A percentile compares a stretch with the other conserved stretches of the same genome.
Evolutionary conservation across 1,140 invertebrate species (phyloP).

Genomic region (Eulimnadia texana): DNA sequence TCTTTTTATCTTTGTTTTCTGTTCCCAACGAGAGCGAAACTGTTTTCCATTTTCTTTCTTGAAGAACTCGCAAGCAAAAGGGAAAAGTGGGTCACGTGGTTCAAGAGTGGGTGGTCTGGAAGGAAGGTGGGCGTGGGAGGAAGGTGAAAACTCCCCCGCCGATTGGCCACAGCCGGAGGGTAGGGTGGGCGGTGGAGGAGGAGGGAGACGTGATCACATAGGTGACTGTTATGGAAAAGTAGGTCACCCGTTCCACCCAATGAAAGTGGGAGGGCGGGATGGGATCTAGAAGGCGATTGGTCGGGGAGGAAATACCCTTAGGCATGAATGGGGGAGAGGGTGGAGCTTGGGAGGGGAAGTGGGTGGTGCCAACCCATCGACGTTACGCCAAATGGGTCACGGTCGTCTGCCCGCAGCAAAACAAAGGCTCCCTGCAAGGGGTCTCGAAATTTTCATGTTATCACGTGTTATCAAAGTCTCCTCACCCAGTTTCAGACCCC

Average conservation of each 20-base stretch:
- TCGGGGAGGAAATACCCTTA: too few species aligned
- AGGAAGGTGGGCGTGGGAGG: neutral
- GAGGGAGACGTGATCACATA: neutral
- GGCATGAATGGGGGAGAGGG: neutral
- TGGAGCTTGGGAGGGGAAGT: neutral
- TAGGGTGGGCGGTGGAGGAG: neutral
- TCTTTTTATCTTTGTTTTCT: too few species aligned
- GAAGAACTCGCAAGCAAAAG: too few species aligned
- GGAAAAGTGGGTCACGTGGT: neutral
- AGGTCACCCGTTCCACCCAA: slow-evolving; percentile 1
- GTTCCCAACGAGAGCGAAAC: neutral
- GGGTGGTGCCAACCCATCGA: neutral
- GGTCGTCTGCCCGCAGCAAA: neutral
- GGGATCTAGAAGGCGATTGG: too few species aligned
- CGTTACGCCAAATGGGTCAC: slow-evolving; percentile 9
- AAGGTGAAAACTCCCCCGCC: neutral
- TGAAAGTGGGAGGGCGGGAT: too few species aligned
- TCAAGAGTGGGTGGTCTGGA: neutral
- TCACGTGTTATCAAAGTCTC: too few species aligned
- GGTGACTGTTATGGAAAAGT: slow-evolving; percentile 9
- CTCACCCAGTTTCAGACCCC: too few species aligned
- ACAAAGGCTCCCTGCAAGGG: neutral
- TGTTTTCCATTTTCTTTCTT: neutral
- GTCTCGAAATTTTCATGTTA: neutral
- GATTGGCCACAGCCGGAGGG: neutral